Evolutionary conservation across 1,140 invertebrate species (phyloP).

Genomic region (Copidosoma floridanum): DNA sequence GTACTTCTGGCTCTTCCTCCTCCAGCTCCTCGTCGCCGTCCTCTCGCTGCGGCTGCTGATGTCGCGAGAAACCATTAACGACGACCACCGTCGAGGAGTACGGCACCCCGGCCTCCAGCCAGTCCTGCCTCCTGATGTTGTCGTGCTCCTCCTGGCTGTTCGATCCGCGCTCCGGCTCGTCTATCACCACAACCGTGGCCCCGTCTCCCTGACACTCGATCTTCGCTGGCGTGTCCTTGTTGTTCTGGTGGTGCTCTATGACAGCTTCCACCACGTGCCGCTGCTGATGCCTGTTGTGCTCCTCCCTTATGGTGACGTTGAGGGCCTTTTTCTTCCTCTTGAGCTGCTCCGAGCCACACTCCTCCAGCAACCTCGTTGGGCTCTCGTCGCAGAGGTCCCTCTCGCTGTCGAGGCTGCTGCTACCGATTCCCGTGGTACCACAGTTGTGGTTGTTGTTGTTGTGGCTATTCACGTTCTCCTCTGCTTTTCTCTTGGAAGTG

Average conservation of each 20-base stretch:
- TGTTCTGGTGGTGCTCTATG: background rate
- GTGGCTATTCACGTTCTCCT: background rate
- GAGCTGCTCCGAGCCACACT: no score
- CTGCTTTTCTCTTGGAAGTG: background rate
- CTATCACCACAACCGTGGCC: slow-evolving; percentile 47
- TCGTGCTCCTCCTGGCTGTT: slow-evolving; percentile 36
- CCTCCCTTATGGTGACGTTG: slow-evolving; percentile 9
- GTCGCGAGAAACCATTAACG: slow-evolving; percentile 40
- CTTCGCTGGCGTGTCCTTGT: background rate
- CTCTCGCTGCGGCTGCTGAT: slow-evolving; percentile 24
- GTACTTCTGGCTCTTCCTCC: background rate
- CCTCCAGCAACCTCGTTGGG: background rate
- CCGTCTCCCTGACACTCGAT: slow-evolving; percentile 6
- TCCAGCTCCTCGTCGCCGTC: background rate
- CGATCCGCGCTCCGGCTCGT: slow-evolving; percentile 41
- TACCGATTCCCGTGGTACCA: background rate
- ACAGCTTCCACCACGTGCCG: background rate
- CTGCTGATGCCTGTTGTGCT: background rate
- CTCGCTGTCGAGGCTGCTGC: background rate
- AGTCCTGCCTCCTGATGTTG: slow-evolving; percentile 51
- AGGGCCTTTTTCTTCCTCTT: background rate
- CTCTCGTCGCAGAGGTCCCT: background rate
- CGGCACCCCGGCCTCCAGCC: slow-evolving; percentile 51
- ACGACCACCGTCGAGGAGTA: slow-evolving; percentile 50
- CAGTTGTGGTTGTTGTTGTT: background rate